phyloP scores from a whole-genome alignment of 2,113 vertebrate species.

The Tachysurus vachellii region DNA sequence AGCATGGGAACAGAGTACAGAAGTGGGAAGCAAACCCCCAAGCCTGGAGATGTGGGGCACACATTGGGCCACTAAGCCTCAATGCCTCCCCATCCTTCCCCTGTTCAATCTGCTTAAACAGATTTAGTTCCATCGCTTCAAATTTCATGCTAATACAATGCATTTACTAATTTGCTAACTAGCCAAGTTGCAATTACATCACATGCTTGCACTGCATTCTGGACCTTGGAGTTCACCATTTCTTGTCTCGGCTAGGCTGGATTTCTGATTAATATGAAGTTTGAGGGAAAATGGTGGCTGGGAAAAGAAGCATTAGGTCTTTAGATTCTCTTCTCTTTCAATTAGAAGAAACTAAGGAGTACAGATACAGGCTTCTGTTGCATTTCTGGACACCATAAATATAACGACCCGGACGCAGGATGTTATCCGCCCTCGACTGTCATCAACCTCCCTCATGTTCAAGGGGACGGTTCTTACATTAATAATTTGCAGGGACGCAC shows the following conservation, averaged over 20 bases:
- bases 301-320: background rate
- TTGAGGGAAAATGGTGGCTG: background rate
- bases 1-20: no score
- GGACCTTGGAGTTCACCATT: background rate
- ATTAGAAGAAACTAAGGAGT: background rate
- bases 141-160: background rate
- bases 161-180: background rate
- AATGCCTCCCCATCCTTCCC: no score
- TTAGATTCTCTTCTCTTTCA: background rate
- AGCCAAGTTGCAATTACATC: background rate
- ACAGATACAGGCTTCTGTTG: background rate
- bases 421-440: background rate
- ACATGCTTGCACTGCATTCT: background rate
- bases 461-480: background rate
- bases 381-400: background rate
- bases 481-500: background rate
- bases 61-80: no score
- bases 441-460: background rate
- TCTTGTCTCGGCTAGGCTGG: background rate
- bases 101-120: background rate
- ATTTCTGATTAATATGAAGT: background rate
- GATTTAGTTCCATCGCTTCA: background rate
- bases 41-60: no score
- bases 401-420: background rate
- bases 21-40: no score